Percentiles rank a stretch among this genome's conserved stretches.
phyloP scores from a whole-genome alignment of 2,888 invertebrate genomes.

The Hirtodrosophila alboralis region DNA sequence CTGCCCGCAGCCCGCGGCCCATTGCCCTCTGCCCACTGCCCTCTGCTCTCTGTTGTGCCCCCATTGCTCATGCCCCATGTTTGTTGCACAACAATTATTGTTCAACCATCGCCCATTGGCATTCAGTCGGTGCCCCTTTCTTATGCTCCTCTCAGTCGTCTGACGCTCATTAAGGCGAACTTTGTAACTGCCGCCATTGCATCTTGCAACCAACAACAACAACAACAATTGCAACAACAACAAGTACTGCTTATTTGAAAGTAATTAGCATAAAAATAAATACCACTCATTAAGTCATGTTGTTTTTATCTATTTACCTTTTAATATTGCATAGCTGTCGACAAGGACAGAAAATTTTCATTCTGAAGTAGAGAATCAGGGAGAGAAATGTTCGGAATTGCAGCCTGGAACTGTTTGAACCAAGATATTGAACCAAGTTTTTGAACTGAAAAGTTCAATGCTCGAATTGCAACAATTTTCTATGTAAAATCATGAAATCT shows the following conservation, averaged over 20 bases:
- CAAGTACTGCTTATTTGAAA: slow-evolving; percentile 65
- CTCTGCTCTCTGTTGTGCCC: slow-evolving; percentile 1
- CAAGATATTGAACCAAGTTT: no score
- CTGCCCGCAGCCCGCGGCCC: neutral
- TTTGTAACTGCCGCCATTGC: slow-evolving; percentile 39
- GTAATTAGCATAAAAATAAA: slow-evolving; percentile 79
- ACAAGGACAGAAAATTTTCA: slow-evolving; percentile 9
- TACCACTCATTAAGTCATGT: slow-evolving; percentile 78
- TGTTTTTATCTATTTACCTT: slow-evolving; percentile 74
- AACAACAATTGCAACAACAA: slow-evolving; percentile 5
- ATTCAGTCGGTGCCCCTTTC: slow-evolving; percentile 10
- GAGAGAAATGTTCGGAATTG: no score
- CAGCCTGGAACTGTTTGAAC: no score
- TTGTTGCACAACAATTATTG: slow-evolving; percentile 64
- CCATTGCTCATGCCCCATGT: slow-evolving; percentile 31
- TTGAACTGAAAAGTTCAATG: no score
- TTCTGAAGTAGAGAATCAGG: no score
- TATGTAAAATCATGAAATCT: no score
- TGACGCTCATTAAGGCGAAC: slow-evolving; percentile 61
- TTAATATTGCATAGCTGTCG: slow-evolving; percentile 58
- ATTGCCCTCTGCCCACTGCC: slow-evolving; percentile 15
- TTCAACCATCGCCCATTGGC: slow-evolving; percentile 48
- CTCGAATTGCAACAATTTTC: no score
- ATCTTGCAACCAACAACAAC: slow-evolving; percentile 26
- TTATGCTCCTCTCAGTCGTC: slow-evolving; percentile 5